Conservation (phyloP, 2,888 invertebrate species). For the Meandrusa payeni region DNA sequence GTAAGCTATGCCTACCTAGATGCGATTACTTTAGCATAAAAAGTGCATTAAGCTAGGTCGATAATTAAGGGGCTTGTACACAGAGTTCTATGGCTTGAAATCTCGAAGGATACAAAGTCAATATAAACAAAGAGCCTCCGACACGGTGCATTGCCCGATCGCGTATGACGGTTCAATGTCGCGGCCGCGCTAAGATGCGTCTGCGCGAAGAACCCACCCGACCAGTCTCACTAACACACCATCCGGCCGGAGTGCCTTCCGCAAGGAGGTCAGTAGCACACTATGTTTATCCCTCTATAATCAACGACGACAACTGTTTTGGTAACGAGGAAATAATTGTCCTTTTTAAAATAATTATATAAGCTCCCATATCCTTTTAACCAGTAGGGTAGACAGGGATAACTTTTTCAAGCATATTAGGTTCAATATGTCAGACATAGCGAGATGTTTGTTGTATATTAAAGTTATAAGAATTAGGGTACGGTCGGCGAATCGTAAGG, state of each 20-base stretch:
- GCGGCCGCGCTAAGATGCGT: conserved; percentile 66
- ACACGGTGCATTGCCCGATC: conserved; percentile 77
- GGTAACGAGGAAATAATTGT: too few relatives aligned
- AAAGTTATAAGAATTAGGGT: too few relatives aligned
- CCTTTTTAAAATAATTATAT: too few relatives aligned
- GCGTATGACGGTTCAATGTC: conserved; percentile 76
- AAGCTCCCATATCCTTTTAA: too few relatives aligned
- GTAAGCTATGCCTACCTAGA: too few relatives aligned
- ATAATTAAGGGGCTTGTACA: neutral
- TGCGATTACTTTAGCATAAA: too few relatives aligned
- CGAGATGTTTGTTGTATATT: too few relatives aligned
- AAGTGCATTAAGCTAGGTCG: neutral
- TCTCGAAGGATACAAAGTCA: conserved; percentile 51
- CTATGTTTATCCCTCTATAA: conserved; percentile 34
- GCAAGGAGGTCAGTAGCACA: conserved; percentile 66
- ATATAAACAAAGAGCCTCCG: conserved; percentile 77
- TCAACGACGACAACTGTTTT: conserved; percentile 11
- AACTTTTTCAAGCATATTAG: too few relatives aligned
- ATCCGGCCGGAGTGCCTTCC: conserved; percentile 51
- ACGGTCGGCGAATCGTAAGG: too few relatives aligned
- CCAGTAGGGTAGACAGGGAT: too few relatives aligned
- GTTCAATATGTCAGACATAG: too few relatives aligned
- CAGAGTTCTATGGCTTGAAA: conserved; percentile 28
- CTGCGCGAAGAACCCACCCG: conserved; percentile 61
- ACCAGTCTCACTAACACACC: conserved; percentile 48